A percentile compares a stretch with the other conserved stretches of the same genome.
phyloP scores from a whole-genome alignment of 2,113 vertebrate species.

The Seriola aureovittata region DNA sequence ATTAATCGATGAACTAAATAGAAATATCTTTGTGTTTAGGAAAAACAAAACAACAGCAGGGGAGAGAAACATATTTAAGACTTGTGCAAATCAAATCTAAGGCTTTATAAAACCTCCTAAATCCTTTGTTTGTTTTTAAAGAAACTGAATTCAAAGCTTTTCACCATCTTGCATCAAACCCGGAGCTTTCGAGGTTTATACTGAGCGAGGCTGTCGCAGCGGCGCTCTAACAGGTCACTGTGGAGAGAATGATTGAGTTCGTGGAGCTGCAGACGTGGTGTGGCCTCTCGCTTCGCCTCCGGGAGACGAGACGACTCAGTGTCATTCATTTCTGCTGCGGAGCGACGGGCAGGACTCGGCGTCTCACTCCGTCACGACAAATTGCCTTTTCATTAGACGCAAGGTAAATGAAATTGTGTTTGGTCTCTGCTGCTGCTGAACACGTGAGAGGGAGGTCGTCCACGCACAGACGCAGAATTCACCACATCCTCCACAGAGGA shows the following conservation, averaged over 20 bases:
- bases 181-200: too few species aligned
- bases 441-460: slow-evolving; percentile 16
- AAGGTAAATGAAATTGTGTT: slow-evolving; percentile 71
- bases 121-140: too few species aligned
- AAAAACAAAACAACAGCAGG: too few species aligned
- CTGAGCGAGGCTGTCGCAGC: fast-evolving
- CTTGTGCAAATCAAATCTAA: too few species aligned
- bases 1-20: too few species aligned
- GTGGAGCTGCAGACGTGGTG: neutral
- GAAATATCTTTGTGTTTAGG: too few species aligned
- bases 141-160: neutral
- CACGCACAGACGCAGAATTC: slow-evolving; percentile 22
- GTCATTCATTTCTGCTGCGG: slow-evolving; percentile 35
- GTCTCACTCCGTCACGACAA: slow-evolving; percentile 51
- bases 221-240: neutral
- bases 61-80: too few species aligned
- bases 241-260: slow-evolving; percentile 7
- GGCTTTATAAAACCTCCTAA: too few species aligned
- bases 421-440: slow-evolving; percentile 36
- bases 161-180: neutral
- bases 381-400: slow-evolving; percentile 75
- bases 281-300: neutral
- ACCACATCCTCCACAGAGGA: slow-evolving; percentile 21
- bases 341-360: slow-evolving; percentile 34
- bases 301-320: slow-evolving; percentile 19